Conservation (phyloP, 2,797 vertebrate species). For the Loriculus beryllinus region DNA sequence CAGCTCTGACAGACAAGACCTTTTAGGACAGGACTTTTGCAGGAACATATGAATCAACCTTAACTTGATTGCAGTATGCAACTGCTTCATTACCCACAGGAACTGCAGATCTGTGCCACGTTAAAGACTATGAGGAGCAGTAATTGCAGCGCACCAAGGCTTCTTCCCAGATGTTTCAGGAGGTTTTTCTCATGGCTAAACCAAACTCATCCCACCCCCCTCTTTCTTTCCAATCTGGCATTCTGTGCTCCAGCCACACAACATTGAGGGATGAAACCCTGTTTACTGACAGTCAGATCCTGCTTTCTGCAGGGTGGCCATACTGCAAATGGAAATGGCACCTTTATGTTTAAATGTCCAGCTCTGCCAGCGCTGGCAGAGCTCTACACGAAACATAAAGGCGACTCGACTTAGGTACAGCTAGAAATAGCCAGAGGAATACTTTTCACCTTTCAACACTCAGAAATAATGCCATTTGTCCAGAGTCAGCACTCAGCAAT, state of each 20-base stretch:
- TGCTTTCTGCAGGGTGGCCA: background rate
- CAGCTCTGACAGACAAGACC: background rate
- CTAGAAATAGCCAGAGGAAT: background rate
- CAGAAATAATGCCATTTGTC: background rate
- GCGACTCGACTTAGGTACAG: background rate
- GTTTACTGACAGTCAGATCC: background rate
- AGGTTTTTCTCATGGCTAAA: background rate
- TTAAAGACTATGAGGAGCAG: background rate
- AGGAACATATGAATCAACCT: rapidly evolving
- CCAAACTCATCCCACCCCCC: background rate
- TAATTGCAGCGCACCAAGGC: background rate
- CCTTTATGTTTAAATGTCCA: background rate
- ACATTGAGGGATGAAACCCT: background rate
- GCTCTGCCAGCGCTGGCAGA: background rate
- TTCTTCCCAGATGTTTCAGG: background rate
- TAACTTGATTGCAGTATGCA: rapidly evolving
- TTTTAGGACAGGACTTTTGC: background rate
- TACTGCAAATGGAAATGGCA: background rate
- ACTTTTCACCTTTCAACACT: background rate
- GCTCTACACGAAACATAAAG: background rate
- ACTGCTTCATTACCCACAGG: rapidly evolving
- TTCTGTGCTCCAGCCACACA: background rate
- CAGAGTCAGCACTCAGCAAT: background rate
- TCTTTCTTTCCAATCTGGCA: background rate
- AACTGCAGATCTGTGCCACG: background rate